Percentiles rank a stretch among this genome's conserved stretches.
phyloP scores from a whole-genome alignment of 2,888 invertebrate genomes.

The Dugesia japonica region DNA sequence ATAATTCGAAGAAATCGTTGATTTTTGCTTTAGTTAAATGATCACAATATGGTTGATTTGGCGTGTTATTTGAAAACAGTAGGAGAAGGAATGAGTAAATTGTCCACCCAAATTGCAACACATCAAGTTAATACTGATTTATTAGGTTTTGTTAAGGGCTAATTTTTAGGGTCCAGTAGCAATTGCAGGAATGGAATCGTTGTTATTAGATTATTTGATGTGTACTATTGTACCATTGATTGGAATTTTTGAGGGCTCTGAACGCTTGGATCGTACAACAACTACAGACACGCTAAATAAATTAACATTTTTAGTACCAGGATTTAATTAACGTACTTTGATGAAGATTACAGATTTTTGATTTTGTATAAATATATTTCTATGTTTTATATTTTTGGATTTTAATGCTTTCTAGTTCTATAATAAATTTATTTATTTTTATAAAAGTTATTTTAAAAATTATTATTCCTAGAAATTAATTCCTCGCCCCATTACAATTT shows the following conservation, averaged over 20 bases:
- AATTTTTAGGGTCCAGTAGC: neutral
- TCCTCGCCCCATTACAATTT: too few species aligned
- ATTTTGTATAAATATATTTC: too few species aligned
- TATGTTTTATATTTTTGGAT: too few species aligned
- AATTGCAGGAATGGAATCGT: neutral
- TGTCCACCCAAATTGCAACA: neutral
- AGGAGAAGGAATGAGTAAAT: neutral
- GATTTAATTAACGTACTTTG: conserved; percentile 5
- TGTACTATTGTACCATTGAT: neutral
- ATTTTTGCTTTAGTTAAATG: neutral
- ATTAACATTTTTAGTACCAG: neutral
- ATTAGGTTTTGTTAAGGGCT: too few species aligned
- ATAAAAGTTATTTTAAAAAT: too few species aligned
- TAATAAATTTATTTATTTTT: too few species aligned
- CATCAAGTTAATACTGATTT: too few species aligned
- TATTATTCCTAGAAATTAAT: too few species aligned
- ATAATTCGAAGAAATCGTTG: neutral
- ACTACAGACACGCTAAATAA: neutral
- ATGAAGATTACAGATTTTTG: too few species aligned
- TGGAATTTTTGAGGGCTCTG: neutral
- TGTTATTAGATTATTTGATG: neutral
- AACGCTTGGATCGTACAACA: neutral
- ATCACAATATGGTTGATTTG: neutral
- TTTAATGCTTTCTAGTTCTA: too few species aligned
- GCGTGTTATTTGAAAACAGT: conserved; percentile 10